phyloP scores from a whole-genome alignment of 1,140 invertebrate species.

The Musca domestica region DNA sequence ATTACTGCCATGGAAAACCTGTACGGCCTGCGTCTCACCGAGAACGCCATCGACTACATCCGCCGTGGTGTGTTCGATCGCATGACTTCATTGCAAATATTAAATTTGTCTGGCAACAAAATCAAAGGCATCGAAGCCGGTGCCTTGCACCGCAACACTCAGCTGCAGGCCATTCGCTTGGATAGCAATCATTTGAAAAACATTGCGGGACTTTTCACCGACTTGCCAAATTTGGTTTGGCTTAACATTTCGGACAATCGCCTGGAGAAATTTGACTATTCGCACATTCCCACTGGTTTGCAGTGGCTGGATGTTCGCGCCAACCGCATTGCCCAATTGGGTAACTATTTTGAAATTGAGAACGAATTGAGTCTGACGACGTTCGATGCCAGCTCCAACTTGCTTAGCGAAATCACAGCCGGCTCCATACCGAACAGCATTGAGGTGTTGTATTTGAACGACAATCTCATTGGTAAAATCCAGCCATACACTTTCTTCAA shows the following conservation, averaged over 20 bases:
- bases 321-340: conserved; percentile 82
- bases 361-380: conserved; percentile 76
- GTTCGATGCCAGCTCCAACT: conserved; percentile 83
- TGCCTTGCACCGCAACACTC: conserved; percentile 78
- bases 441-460: conserved; percentile 78
- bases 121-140: conserved; percentile 82
- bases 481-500: conserved; percentile 92
- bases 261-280: conserved; percentile 86
- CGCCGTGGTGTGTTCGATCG: conserved; percentile 79
- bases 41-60: conserved; percentile 85
- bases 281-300: conserved; percentile 82
- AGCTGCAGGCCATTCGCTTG: conserved; percentile 81
- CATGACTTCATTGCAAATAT: conserved; percentile 78
- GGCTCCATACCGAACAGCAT: conserved; percentile 84
- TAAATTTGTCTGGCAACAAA: conserved; percentile 85
- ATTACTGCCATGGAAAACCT: conserved; percentile 74
- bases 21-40: conserved; percentile 79
- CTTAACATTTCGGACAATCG: conserved; percentile 89
- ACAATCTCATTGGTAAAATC: conserved; percentile 83
- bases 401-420: conserved; percentile 80
- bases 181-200: conserved; percentile 85
- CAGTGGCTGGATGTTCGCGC: conserved; percentile 88
- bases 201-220: conserved; percentile 80
- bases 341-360: conserved; percentile 88
- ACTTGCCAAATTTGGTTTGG: conserved; percentile 84